Evolutionary conservation across 2,113 vertebrate species (phyloP).

Genomic region (Cheirogaleus medius): DNA sequence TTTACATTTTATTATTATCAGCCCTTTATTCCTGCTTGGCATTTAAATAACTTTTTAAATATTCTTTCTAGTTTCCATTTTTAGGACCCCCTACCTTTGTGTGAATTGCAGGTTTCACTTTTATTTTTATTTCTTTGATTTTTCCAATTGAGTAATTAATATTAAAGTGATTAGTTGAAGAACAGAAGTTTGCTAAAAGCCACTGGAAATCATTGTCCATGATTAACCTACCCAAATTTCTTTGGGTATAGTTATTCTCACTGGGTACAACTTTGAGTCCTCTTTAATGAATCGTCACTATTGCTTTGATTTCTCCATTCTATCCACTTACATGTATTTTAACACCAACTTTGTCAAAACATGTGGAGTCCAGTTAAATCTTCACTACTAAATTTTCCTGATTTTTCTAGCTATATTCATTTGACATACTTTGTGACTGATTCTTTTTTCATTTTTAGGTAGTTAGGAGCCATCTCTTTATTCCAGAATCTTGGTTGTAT

Average conservation of each 20-base stretch:
- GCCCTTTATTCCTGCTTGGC: neutral
- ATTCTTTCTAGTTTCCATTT: slow-evolving; percentile 13
- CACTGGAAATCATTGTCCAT: neutral
- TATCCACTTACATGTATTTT: neutral
- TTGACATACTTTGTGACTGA: neutral
- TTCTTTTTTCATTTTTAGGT: neutral
- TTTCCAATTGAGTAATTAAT: neutral
- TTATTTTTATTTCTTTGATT: slow-evolving; percentile 15
- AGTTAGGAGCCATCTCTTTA: neutral
- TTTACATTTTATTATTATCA: neutral
- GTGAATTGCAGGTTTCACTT: neutral
- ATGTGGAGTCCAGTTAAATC: neutral
- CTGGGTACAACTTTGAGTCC: neutral
- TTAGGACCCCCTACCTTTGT: neutral
- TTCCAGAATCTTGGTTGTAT: neutral
- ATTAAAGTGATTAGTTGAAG: neutral
- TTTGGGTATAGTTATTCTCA: neutral
- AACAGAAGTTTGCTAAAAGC: neutral
- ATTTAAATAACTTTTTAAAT: slow-evolving; percentile 33
- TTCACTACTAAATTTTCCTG: neutral
- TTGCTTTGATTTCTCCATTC: neutral
- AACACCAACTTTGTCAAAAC: neutral
- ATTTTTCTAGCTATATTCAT: neutral
- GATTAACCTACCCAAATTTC: neutral
- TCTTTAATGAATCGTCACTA: neutral